Evolutionary conservation across 92 coral and sea anemone genomes (phyloP).

Genomic region (Siderastrea siderea): DNA sequence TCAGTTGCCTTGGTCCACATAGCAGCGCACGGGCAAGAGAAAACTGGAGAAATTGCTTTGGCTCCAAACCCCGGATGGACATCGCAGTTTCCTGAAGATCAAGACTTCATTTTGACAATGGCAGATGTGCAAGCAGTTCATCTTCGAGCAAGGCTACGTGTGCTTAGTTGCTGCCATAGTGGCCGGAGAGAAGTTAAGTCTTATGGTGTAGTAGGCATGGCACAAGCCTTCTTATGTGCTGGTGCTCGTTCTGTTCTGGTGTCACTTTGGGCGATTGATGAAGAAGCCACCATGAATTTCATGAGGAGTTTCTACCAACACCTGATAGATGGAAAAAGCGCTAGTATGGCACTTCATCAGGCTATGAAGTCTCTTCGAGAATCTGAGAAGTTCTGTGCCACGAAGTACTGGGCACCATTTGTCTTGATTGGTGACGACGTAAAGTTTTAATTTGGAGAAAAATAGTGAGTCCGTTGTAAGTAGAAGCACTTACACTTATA

Average conservation of each 20-base stretch:
- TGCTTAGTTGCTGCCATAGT: constrained; percentile 2
- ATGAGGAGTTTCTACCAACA: background rate
- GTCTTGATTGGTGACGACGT: background rate
- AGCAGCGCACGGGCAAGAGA: background rate
- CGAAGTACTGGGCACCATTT: constrained; percentile 1
- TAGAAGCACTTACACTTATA: too few species aligned
- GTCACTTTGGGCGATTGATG: background rate
- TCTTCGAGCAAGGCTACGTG: background rate
- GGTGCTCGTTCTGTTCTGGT: constrained; percentile 6
- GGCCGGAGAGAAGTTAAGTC: background rate
- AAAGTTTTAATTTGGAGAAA: background rate
- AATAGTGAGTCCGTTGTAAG: too few species aligned
- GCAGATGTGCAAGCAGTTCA: background rate
- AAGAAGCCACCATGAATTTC: background rate
- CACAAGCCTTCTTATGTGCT: background rate
- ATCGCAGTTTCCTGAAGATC: background rate
- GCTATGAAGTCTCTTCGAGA: background rate
- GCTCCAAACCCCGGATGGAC: background rate
- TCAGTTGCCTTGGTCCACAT: constrained; percentile 2
- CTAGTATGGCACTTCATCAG: background rate
- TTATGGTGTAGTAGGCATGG: background rate
- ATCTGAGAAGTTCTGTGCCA: background rate
- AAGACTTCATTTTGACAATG: background rate
- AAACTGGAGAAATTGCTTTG: background rate
- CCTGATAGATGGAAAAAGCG: background rate